Conservation (phyloP, 2,888 invertebrate genomes). For the Megamerina dolium region DNA sequence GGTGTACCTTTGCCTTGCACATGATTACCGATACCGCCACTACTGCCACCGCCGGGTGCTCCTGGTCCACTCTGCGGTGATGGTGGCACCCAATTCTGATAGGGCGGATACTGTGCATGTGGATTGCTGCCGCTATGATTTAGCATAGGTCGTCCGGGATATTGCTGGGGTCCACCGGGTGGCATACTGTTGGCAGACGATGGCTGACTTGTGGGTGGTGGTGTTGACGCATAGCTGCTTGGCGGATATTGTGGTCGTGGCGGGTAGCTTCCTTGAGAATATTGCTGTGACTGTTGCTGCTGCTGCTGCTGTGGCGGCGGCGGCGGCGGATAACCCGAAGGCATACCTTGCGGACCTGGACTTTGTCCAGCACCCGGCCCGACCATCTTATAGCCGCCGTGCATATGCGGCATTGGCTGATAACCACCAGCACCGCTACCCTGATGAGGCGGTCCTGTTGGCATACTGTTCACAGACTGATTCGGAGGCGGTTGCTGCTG, state of each 20-base stretch:
- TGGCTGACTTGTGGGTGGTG: conserved; percentile 52
- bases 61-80: conserved; percentile 41
- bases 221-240: conserved; percentile 52
- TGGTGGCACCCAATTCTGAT: conserved; percentile 47
- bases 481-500: conserved; percentile 36
- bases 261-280: conserved; percentile 50
- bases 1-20: conserved; percentile 46
- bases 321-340: conserved; percentile 54
- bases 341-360: conserved; percentile 52
- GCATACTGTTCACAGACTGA: conserved; percentile 43
- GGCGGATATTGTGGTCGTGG: conserved; percentile 54
- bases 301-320: conserved; percentile 54
- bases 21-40: conserved; percentile 44
- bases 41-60: conserved; percentile 27
- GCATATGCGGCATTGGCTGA: conserved; percentile 45
- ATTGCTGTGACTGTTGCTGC: conserved; percentile 54
- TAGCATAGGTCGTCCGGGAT: conserved; percentile 53
- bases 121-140: conserved; percentile 53
- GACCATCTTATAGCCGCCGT: conserved; percentile 58
- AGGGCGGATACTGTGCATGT: conserved; percentile 48
- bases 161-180: conserved; percentile 50
- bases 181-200: conserved; percentile 44
- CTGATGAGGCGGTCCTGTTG: conserved; percentile 36
- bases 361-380: conserved; percentile 52
- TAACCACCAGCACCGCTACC: conserved; percentile 34